Percentiles rank a stretch among this genome's conserved stretches.
phyloP scores from a whole-genome alignment of 1,140 invertebrate species.

The Amyelois transitella region DNA sequence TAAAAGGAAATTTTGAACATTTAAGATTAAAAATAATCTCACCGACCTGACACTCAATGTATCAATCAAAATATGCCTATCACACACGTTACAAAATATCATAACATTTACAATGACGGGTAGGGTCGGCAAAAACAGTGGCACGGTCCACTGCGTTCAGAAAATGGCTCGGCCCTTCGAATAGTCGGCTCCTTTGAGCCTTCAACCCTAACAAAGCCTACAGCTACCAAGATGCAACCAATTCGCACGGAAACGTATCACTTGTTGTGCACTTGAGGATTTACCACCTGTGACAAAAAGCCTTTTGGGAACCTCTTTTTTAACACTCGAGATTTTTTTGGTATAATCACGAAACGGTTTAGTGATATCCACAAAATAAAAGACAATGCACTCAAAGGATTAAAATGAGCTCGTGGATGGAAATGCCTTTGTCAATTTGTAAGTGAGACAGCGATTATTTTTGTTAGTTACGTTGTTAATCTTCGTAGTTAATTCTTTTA shows the following conservation, averaged over 20 bases:
- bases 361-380: conserved; percentile 22
- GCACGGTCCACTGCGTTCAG: conserved; percentile 21
- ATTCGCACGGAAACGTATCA: conserved; percentile 47
- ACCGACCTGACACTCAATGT: conserved; percentile 6
- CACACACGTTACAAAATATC: conserved; percentile 30
- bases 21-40: neutral
- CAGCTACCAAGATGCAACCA: conserved; percentile 37
- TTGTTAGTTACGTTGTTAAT: neutral
- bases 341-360: conserved; percentile 43
- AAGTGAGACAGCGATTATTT: conserved; percentile 25
- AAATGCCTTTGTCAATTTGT: conserved; percentile 26
- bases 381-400: conserved; percentile 33
- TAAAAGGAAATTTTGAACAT: too few relatives aligned
- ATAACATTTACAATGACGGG: conserved; percentile 40
- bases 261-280: conserved; percentile 58
- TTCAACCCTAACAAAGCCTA: conserved; percentile 30
- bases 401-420: conserved; percentile 11
- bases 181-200: conserved; percentile 39
- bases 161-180: neutral
- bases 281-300: conserved; percentile 62
- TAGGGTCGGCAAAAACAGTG: conserved; percentile 26
- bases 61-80: conserved; percentile 38
- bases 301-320: conserved; percentile 33
- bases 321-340: conserved; percentile 25
- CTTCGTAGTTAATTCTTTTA: neutral